phyloP scores from a whole-genome alignment of 92 coral and sea anemone genomes.

The Palythoa caribaeorum region DNA sequence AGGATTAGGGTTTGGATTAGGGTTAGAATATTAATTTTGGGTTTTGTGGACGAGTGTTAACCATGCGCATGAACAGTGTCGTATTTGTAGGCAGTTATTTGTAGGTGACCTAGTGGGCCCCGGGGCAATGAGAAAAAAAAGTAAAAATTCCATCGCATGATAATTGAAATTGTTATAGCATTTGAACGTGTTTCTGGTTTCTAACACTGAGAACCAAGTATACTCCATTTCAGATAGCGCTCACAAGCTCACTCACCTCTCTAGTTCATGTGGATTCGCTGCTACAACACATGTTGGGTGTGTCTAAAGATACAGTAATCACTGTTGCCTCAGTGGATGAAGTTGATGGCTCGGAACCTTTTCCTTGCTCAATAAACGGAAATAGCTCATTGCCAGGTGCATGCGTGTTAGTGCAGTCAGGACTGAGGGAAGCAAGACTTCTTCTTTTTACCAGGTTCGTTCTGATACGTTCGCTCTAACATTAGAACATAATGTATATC shows the following conservation, averaged over 20 bases:
- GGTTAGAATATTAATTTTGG: no score
- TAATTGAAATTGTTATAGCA: no score
- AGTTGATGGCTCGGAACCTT: constrained; percentile 23
- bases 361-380: constrained; percentile 29
- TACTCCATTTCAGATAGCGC: constrained; percentile 16
- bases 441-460: constrained; percentile 55
- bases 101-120: no score
- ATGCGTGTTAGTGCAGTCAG: constrained; percentile 48
- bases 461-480: background rate
- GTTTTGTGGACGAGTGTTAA: no score
- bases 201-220: no score
- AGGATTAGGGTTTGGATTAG: no score
- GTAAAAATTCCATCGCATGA: no score
- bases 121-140: no score
- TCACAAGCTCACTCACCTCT: constrained; percentile 27
- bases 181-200: no score
- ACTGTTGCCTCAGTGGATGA: constrained; percentile 40
- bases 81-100: no score
- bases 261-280: constrained; percentile 17
- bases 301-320: constrained; percentile 45
- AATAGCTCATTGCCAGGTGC: constrained; percentile 53
- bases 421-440: constrained; percentile 42
- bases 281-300: constrained; percentile 10
- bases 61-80: no score
- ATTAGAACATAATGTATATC: no score